Conservation (phyloP, 2,888 invertebrate species). For the Apantesis nais region DNA sequence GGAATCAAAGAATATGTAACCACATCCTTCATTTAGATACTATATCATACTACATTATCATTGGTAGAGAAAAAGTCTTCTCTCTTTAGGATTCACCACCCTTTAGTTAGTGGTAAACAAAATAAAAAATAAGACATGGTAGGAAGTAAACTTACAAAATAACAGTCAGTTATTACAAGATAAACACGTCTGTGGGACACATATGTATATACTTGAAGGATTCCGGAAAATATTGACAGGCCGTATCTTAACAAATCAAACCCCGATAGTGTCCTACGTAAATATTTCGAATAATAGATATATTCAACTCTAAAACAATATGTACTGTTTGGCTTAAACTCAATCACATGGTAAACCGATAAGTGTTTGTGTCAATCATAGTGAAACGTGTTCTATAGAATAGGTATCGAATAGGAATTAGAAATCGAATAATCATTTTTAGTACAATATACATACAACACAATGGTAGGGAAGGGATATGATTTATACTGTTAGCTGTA, state of each 20-base stretch:
- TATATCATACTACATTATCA: too few relatives aligned
- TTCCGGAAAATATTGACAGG: conserved; percentile 19
- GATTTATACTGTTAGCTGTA: too few relatives aligned
- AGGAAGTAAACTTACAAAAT: neutral
- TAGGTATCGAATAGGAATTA: too few relatives aligned
- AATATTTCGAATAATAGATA: conserved; percentile 19
- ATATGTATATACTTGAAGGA: conserved; percentile 13
- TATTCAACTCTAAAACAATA: conserved; percentile 31
- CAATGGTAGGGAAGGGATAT: neutral
- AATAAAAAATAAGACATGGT: neutral
- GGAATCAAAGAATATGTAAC: neutral
- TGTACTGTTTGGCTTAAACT: conserved; percentile 39
- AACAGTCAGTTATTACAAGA: conserved; percentile 20
- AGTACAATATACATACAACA: neutral
- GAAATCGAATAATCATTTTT: neutral
- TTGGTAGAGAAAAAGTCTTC: neutral
- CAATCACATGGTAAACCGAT: conserved; percentile 51
- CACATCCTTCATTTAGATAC: neutral
- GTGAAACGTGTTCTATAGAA: conserved; percentile 1
- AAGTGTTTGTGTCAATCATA: conserved; percentile 33
- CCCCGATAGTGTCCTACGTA: conserved; percentile 18
- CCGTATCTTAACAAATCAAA: conserved; percentile 12
- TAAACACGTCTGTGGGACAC: neutral
- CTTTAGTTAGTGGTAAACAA: neutral
- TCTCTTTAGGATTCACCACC: neutral